Base-by-base conservation (phyloP, 2,888 invertebrate species). In the Melanotus villosus region DNA sequence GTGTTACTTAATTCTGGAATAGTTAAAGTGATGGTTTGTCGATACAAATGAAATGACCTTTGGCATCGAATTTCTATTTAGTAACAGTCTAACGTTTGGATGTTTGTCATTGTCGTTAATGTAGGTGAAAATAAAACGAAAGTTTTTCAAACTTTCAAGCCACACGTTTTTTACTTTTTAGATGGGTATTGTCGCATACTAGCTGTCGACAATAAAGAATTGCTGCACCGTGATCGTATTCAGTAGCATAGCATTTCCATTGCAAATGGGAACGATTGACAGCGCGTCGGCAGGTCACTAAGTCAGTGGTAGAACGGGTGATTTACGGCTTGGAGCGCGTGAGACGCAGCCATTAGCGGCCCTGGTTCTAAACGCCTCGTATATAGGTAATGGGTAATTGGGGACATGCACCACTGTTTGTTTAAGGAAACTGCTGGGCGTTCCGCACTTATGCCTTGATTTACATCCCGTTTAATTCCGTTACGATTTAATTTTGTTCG, bases 371-470 rank as follows among this genome's bases (percentile, higher is more conserved):
- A 81, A 81, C 81, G 81, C 79, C 80, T 81, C 81, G 77, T 81
- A 79, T 65, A 65, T 80, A 79, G 80, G 80, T 80, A 80, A 75
- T 80, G 77, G 80, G 80, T 79, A 81, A 81, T 81, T 81, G 81
- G 80, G 79, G 75, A 80, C 79, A 79, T 79, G 79, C 79, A 78
- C 78, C 80, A 76, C 76, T 79, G 80, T 80, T 80, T 80, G 78
- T 78, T 79, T 76, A 77, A 78, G 80, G 80, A 81, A 80, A 80
- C 77, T 76, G 75, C 68, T 68, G 78, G 78, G 78, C 68, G 75
- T 73, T 70, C 73, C 65, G 63, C 71, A 73, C 73, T 76, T 71
- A 71, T 71, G 72, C 71, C 74, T 73, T 77, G 75, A 75, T 74
- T 77, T 76, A 73, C 72, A 70, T 68, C 67, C 70, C 65, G 47